Percentiles rank a stretch among this genome's conserved stretches.
These are phyloP conservation scores for Mesitornis unicolor DNA, from an alignment of 2,113 vertebrate genomes.

Conservation along the genomic window DNA sequence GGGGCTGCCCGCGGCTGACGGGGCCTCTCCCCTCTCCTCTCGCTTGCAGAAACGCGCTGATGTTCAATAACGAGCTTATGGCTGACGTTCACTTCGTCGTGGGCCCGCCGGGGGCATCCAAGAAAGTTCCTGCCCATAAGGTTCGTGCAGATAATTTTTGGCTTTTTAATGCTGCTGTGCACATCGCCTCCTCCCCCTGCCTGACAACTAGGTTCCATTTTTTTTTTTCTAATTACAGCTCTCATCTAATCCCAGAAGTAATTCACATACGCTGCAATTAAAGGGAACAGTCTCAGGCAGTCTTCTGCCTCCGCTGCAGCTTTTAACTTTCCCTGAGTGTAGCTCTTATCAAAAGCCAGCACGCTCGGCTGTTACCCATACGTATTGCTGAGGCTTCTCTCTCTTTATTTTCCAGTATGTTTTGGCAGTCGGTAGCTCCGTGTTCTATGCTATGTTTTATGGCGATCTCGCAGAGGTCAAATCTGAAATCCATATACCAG, in stretches of 20 bases:
- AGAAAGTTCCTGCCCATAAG: constrained; percentile 95
- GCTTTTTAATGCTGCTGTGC: background rate
- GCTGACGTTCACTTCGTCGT: constrained; percentile 96
- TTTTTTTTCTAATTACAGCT: background rate
- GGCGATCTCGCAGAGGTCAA: constrained; percentile 94
- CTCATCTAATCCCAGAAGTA: background rate
- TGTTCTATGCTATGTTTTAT: constrained; percentile 99
- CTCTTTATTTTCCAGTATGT: constrained; percentile 84
- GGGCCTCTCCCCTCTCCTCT: constrained; percentile 33
- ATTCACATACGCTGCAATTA: background rate
- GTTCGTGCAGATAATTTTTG: constrained; percentile 69
- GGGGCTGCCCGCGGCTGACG: background rate
- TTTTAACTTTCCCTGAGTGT: background rate
- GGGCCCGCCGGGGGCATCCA: constrained; percentile 82
- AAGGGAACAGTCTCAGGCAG: background rate
- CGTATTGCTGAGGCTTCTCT: background rate
- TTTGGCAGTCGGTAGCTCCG: constrained; percentile 95
- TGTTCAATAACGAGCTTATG: constrained; percentile 99
- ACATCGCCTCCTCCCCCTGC: background rate
- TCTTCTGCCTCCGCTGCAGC: background rate
- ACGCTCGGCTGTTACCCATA: background rate
- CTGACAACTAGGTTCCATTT: background rate
- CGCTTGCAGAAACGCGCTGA: constrained; percentile 89
- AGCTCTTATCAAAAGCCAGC: background rate
- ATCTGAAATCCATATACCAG: constrained; percentile 94